Evolutionary conservation across 2,113 vertebrate genomes (phyloP).

Genomic region (Phalacrocorax brasilianus): DNA sequence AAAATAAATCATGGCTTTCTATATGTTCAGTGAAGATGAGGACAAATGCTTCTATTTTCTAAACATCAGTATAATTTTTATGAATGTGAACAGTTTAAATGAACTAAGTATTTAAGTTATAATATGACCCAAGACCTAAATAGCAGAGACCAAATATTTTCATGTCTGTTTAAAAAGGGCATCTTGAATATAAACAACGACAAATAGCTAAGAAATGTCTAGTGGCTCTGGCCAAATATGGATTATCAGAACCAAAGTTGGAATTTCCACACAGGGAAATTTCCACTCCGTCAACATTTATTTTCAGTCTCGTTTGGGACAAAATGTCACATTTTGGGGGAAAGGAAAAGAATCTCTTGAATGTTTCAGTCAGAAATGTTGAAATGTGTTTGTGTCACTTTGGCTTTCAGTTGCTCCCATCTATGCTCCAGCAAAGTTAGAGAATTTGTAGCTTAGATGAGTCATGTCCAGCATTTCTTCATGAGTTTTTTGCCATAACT

Average conservation of each 20-base stretch:
- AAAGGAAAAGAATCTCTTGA: neutral
- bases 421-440: neutral
- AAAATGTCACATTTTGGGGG: neutral
- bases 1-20: neutral
- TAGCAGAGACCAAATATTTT: neutral
- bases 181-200: neutral
- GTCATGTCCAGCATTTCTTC: neutral
- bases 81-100: neutral
- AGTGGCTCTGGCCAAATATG: neutral
- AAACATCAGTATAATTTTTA: neutral
- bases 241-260: neutral
- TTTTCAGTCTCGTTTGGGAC: neutral
- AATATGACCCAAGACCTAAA: neutral
- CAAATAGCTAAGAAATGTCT: slow-evolving; percentile 1
- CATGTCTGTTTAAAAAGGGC: neutral
- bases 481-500: neutral
- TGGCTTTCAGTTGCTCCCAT: neutral
- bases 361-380: neutral
- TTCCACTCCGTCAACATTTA: neutral
- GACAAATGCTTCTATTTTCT: neutral
- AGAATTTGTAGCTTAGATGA: neutral
- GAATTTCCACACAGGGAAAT: neutral
- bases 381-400: neutral
- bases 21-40: neutral
- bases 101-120: neutral